These are phyloP conservation scores for Chelonoidis abingdonii DNA, from an alignment of 2,113 vertebrate species.

Conservation along the genomic window DNA sequence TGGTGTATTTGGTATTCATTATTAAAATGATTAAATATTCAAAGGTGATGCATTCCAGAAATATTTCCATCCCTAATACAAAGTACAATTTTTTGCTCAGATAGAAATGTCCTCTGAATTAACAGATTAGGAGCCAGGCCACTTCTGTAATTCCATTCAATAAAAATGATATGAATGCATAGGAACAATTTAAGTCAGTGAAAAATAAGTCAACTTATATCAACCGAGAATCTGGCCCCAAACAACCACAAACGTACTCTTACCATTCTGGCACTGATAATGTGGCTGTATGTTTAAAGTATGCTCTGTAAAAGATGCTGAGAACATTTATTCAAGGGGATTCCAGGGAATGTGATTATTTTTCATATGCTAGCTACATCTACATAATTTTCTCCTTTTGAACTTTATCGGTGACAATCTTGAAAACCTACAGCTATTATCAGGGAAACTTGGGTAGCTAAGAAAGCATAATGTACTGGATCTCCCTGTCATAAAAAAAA, in stretches of 20 bases:
- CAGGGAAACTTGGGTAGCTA: not conserved
- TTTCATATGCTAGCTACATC: not conserved
- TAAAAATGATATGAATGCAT: not conserved
- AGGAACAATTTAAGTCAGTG: not conserved
- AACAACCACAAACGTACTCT: constrained; percentile 30
- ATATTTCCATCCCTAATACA: not conserved
- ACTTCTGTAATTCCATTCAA: not conserved
- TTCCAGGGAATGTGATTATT: constrained; percentile 32
- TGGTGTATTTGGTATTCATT: not conserved
- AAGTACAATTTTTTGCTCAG: too few species aligned
- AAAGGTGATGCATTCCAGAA: not conserved
- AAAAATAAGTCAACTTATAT: not conserved
- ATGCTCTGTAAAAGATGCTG: not conserved
- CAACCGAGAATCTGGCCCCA: not conserved
- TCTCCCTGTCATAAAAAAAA: not conserved
- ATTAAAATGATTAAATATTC: not conserved
- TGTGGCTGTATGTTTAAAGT: constrained; percentile 7
- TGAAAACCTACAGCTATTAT: not conserved
- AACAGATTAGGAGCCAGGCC: not conserved
- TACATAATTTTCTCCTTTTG: not conserved
- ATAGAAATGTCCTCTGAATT: not conserved
- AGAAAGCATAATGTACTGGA: not conserved
- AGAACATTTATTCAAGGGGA: not conserved
- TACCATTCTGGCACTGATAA: constrained; percentile 1
- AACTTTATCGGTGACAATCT: not conserved